Percentiles rank a stretch among this genome's conserved stretches.
phyloP scores from a whole-genome alignment of 2,888 invertebrate genomes.

The Cephus runcator region DNA sequence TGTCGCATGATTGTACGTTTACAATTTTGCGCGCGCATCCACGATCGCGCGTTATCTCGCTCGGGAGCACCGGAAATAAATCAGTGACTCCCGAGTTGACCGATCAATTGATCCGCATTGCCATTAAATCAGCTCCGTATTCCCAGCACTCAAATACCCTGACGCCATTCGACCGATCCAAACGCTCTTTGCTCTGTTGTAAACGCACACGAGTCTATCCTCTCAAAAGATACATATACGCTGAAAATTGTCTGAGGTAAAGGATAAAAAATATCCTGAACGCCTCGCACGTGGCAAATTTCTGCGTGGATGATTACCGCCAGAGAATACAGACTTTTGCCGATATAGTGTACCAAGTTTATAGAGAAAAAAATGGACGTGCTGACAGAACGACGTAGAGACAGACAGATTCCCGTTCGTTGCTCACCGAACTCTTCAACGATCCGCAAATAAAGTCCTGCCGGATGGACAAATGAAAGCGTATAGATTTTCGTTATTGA shows the following conservation, averaged over 20 bases:
- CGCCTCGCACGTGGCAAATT: neutral
- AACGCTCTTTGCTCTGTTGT: neutral
- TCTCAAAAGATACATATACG: neutral
- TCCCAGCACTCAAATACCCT: neutral
- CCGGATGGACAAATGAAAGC: slow-evolving; percentile 55
- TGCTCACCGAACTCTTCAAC: slow-evolving; percentile 38
- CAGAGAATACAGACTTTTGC: neutral
- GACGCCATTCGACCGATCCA: neutral
- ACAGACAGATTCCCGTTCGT: slow-evolving; percentile 3
- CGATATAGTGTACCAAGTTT: neutral
- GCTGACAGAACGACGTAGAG: neutral
- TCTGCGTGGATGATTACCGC: neutral
- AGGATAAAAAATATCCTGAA: neutral
- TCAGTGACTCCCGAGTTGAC: slow-evolving; percentile 25
- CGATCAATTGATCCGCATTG: neutral
- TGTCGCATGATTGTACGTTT: slow-evolving; percentile 54
- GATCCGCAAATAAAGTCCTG: slow-evolving; percentile 57
- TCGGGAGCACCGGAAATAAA: slow-evolving; percentile 42
- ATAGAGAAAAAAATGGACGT: neutral
- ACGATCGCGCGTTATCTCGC: slow-evolving; percentile 29
- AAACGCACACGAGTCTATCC: neutral
- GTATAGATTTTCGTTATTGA: slow-evolving; percentile 61
- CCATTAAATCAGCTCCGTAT: neutral
- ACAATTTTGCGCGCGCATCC: slow-evolving; percentile 29
- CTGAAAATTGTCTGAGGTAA: neutral